phyloP scores from a whole-genome alignment of 2,797 vertebrate genomes.

The Podargus strigoides region DNA sequence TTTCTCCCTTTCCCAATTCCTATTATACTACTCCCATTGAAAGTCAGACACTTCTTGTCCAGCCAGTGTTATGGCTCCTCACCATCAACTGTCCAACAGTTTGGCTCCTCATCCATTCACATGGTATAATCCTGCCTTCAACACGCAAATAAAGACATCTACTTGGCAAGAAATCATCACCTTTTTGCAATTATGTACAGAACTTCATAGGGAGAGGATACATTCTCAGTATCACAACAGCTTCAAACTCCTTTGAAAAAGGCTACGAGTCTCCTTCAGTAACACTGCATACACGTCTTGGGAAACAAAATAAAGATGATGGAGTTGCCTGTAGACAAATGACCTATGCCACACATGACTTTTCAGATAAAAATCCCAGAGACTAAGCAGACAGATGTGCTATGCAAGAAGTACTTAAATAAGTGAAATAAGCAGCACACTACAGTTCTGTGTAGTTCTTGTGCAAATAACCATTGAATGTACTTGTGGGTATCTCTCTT shows the following conservation, averaged over 20 bases:
- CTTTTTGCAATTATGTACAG: neutral
- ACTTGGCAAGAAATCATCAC: neutral
- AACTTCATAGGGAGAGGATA: neutral
- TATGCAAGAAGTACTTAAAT: neutral
- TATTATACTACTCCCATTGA: neutral
- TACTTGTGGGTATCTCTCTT: too few relatives aligned
- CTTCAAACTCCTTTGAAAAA: neutral
- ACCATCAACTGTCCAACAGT: too few relatives aligned
- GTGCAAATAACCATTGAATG: neutral
- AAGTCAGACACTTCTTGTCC: neutral
- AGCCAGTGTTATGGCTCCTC: fast-evolving
- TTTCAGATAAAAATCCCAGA: neutral
- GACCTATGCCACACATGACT: neutral
- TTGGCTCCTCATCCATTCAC: neutral
- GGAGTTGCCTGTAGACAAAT: neutral
- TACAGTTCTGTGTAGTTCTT: neutral
- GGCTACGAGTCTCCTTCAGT: fast-evolving
- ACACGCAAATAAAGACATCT: fast-evolving
- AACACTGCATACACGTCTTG: neutral
- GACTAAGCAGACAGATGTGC: neutral
- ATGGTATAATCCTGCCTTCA: neutral
- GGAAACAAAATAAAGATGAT: neutral
- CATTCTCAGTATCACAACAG: neutral
- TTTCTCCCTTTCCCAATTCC: neutral
- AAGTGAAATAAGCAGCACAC: neutral